Evolutionary conservation across 1,140 invertebrate genomes (phyloP), one percentile per base, ranked within the genome.

Genomic region (Pygmarrhopalites habei): DNA sequence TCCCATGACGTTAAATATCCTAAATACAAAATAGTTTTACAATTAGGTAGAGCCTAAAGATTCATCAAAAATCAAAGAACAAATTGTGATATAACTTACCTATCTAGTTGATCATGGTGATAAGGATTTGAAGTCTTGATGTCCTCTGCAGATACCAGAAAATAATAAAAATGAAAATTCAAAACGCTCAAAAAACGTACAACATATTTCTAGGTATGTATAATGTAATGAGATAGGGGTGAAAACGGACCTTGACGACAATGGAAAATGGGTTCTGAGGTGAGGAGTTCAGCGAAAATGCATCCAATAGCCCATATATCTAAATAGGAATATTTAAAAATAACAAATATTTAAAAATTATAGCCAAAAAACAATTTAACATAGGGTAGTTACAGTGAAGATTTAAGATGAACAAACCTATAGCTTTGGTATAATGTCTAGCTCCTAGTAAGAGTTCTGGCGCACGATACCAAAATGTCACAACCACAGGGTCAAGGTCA

Each of bases 221-320:
- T n/a, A n/a, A n/a, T n/a, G n/a, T n/a, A n/a, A n/a, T n/a, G n/a
- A n/a, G n/a, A n/a, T n/a, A n/a, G n/a, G n/a, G n/a, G n/a, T n/a
- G n/a, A n/a, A n/a, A n/a, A n/a, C n/a, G n/a, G n/a, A n/a, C n/a
- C n/a, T 81, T 99, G 96, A 46, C 95, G 85, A 80, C 97, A 99
- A 75, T 99, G 95, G 76, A 99, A 99, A 75, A 99, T 98, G 23
- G 97, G 97, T 79, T 99, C 97, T 1, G 94, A 97, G 28, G 68
- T 70, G 19, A 97, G 78, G 14, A 98, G 76, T 76, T 98, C 94
- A 15, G 94, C 94, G 83, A 99, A 99, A 76, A 99, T 99, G 78
- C 97, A 99, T 14, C 97, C 97, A 77, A 99, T 99, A 1, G 97
- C 97, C 97, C 97, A 99, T 70, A 99, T 99, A 81, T 99, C 96